Evolutionary conservation across 2,797 vertebrate genomes (phyloP).

Genomic region (Propithecus perrieri): DNA sequence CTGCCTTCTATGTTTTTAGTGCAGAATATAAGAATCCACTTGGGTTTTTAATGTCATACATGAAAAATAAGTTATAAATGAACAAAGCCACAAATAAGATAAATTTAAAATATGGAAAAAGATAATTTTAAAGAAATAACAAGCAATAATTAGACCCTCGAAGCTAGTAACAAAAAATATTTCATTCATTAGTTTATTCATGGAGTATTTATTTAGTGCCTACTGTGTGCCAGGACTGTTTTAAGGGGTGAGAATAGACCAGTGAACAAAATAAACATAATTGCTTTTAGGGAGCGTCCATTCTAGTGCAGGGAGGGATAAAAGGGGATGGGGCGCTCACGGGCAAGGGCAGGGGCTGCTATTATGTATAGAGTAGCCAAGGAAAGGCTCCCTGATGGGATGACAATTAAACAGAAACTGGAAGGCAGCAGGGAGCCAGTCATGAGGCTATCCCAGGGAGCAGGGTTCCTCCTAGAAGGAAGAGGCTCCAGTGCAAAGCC

Average conservation of each 20-base stretch:
- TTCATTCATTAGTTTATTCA: background rate
- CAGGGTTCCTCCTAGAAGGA: too few relatives aligned
- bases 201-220: background rate
- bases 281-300: too few relatives aligned
- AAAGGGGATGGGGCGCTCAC: too few relatives aligned
- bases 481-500: too few relatives aligned
- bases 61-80: constrained; percentile 16
- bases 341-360: too few relatives aligned
- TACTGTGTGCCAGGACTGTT: background rate
- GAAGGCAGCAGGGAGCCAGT: too few relatives aligned
- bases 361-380: too few relatives aligned
- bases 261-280: background rate
- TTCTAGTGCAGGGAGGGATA: too few relatives aligned
- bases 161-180: background rate
- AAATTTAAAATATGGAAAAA: background rate
- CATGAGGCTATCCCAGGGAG: too few relatives aligned
- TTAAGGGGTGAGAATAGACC: background rate
- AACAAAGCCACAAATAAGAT: background rate
- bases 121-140: background rate
- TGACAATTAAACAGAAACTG: too few relatives aligned
- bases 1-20: background rate
- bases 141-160: background rate
- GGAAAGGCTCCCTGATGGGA: too few relatives aligned
- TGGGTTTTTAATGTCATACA: background rate
- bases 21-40: background rate